Evolutionary conservation across 2,888 invertebrate species (phyloP).

Genomic region (Mythimna pallens): DNA sequence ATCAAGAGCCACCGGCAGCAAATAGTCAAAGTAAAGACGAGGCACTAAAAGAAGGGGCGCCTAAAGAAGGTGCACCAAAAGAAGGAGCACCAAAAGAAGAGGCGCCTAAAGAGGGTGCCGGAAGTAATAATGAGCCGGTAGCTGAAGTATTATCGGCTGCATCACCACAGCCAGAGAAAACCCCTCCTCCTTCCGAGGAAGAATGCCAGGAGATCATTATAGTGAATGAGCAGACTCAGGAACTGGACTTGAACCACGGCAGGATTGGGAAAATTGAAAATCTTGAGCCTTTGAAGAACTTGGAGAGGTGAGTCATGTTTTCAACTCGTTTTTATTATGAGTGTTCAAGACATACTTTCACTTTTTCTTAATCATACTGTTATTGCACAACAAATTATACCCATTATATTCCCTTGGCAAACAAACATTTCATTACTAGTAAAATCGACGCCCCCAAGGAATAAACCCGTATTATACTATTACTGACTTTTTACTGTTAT

Average conservation of each 20-base stretch:
- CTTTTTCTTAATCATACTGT: constrained; percentile 18
- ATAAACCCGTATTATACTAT: no score
- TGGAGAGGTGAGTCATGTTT: constrained; percentile 91
- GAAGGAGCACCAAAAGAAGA: constrained; percentile 57
- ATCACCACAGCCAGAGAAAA: constrained; percentile 74
- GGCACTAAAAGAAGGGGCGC: constrained; percentile 53
- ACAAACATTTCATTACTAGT: neutral
- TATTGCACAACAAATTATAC: neutral
- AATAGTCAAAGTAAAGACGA: constrained; percentile 32
- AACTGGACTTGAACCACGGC: constrained; percentile 97
- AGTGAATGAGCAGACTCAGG: constrained; percentile 92
- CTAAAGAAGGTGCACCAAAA: constrained; percentile 53
- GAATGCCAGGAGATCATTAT: constrained; percentile 91
- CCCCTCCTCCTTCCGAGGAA: constrained; percentile 77
- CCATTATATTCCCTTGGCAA: neutral
- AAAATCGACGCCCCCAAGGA: no score
- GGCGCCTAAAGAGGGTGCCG: constrained; percentile 49
- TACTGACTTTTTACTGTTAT: no score
- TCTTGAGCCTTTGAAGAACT: constrained; percentile 93
- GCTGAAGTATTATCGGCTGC: constrained; percentile 60
- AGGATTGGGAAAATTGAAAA: constrained; percentile 96
- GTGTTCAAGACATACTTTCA: neutral
- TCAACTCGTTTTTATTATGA: neutral
- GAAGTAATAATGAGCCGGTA: constrained; percentile 53
- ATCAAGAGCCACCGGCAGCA: constrained; percentile 70